Conservation (phyloP, 2,888 invertebrate species). For the Callimorpha dominula region DNA sequence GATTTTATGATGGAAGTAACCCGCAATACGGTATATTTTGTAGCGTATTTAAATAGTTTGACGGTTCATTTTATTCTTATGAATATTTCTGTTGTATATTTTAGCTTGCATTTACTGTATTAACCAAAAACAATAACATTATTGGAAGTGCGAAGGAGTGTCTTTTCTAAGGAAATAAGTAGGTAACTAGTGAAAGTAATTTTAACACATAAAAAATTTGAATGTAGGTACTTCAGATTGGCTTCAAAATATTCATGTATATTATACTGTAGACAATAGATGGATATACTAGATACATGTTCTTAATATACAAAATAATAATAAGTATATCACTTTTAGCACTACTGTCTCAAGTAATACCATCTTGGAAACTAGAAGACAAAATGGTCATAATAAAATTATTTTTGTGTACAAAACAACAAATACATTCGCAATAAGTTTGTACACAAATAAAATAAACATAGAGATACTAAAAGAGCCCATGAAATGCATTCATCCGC, state of each 20-base stretch:
- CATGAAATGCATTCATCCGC: slow-evolving; percentile 59
- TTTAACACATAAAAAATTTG: not conserved
- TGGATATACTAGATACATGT: not conserved
- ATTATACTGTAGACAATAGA: not conserved
- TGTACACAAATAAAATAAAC: not conserved
- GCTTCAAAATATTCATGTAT: not conserved
- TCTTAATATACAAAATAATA: not conserved
- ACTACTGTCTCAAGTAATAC: not conserved
- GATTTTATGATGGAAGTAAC: slow-evolving; percentile 23
- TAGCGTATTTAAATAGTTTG: not conserved
- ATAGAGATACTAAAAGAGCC: slow-evolving; percentile 22
- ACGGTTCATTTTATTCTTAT: not conserved
- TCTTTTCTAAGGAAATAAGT: not conserved
- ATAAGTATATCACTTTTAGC: not conserved
- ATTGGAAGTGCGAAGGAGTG: not conserved
- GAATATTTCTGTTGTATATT: not conserved
- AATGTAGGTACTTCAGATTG: not conserved
- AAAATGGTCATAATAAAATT: not conserved
- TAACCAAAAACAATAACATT: not conserved
- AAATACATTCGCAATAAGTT: not conserved
- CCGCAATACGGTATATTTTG: not conserved
- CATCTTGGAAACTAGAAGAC: not conserved
- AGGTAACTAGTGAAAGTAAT: not conserved
- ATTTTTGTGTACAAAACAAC: not conserved
- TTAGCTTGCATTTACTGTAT: not conserved